phyloP scores from a whole-genome alignment of 2,888 invertebrate species.

The Amphipyra tragopoginis region DNA sequence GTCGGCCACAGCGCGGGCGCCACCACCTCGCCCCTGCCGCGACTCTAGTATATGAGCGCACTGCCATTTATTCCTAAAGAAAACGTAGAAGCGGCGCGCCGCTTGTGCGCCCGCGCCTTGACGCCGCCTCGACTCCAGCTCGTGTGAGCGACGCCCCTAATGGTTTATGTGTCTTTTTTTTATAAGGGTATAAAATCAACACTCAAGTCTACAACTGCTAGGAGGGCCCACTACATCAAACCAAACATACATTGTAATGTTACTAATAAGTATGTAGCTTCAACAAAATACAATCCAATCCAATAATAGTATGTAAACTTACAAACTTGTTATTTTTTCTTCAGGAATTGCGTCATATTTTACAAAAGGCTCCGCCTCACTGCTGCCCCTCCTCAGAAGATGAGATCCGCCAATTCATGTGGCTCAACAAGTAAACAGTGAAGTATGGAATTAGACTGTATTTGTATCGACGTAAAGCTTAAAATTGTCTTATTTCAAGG shows the following conservation, averaged over 20 bases:
- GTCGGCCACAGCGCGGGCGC: no score
- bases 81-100: no score
- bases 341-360: conserved; percentile 79
- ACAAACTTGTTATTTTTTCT: conserved; percentile 12
- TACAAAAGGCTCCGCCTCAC: conserved; percentile 89
- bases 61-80: no score
- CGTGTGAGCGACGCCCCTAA: no score
- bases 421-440: conserved; percentile 82
- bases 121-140: no score
- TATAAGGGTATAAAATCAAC: no score
- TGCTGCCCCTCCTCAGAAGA: conserved; percentile 92
- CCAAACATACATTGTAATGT: neutral
- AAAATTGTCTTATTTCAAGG: neutral
- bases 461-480: conserved; percentile 11
- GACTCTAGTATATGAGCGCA: no score
- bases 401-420: conserved; percentile 91
- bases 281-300: neutral
- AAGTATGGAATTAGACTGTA: conserved; percentile 19
- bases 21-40: no score
- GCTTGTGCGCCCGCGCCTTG: no score
- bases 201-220: no score
- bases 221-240: no score
- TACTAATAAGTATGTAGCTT: neutral
- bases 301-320: neutral
- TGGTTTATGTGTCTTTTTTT: no score